Conservation (phyloP, 2,888 invertebrate species). For the Dichetophora obliterata region DNA sequence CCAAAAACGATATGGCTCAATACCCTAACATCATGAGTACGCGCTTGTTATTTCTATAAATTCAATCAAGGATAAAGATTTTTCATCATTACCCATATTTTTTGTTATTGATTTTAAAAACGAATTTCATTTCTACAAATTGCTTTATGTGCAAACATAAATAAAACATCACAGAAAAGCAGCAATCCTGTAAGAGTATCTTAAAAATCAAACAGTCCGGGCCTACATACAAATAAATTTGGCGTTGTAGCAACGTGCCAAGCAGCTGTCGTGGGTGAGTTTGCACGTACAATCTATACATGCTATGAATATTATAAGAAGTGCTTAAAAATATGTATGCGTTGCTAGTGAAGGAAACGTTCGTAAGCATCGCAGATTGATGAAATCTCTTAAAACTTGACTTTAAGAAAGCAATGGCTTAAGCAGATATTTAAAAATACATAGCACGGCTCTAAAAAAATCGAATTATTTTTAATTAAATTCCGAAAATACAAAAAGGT, state of each 20-base stretch:
- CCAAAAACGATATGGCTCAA: too few relatives aligned
- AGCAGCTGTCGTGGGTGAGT: background rate
- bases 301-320: background rate
- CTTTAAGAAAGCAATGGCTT: background rate
- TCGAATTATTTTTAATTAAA: too few relatives aligned
- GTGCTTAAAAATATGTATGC: too few relatives aligned
- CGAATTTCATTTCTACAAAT: constrained; percentile 10
- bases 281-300: background rate
- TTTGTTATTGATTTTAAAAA: constrained; percentile 15
- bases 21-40: constrained; percentile 10
- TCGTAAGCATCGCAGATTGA: background rate
- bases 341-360: too few relatives aligned
- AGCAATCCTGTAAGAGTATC: background rate
- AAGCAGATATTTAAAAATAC: background rate
- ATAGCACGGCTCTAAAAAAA: too few relatives aligned
- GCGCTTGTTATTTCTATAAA: background rate
- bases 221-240: too few relatives aligned
- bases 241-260: background rate
- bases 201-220: background rate
- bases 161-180: constrained; percentile 15
- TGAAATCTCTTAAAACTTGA: background rate
- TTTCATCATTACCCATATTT: constrained; percentile 1
- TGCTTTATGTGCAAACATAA: constrained; percentile 12
- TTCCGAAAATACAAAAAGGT: too few relatives aligned
- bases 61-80: constrained; percentile 9